Evolutionary conservation across 2,888 invertebrate genomes (phyloP), one percentile per base, ranked within the genome.

Genomic region (Euzophera pinguis): DNA sequence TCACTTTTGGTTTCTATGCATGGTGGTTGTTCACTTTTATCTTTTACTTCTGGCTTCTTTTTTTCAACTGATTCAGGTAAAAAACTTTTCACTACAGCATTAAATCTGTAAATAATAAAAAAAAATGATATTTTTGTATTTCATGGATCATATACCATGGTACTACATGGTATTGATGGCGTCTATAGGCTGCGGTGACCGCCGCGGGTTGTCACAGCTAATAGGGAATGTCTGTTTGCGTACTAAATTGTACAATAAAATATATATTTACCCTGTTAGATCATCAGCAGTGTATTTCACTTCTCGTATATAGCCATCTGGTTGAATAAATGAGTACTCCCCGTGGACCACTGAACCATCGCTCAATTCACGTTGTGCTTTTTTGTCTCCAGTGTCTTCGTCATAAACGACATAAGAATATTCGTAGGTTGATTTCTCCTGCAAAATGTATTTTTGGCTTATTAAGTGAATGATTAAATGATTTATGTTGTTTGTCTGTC

Each of bases 401-500:
- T 92, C 92, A 58, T 89, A 84, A 1, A 92, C 91, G 32, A 89
- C 81, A 61, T 92, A 92, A 3, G 89, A 88, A 63, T 91, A 91
- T 67, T 89, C 78, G 50, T 88, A 90, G 6, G 76, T 72, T 7
- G 65, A 54, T 9, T 68, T 52, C 8, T 75, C 75, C 87, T 86
- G 53, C 27, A 32, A 39, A 10, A 12, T 32, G 1, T 41, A 17
- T 4, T 17, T n/a, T 22, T 32, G 3, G 10, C 8, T 32, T 7
- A 32, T 32, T 32, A 1, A n/a, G n/a, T n/a, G n/a, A n/a, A n/a
- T n/a, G n/a, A n/a, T n/a, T n/a, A n/a, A n/a, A n/a, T n/a, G n/a
- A n/a, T n/a, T n/a, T n/a, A n/a, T n/a, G n/a, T n/a, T n/a, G n/a
- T n/a, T n/a, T n/a, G n/a, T n/a, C n/a, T n/a, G n/a, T n/a, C n/a